Percentiles rank a stretch among this genome's conserved stretches.
phyloP scores from a whole-genome alignment of 2,888 invertebrate genomes.

The Zhuqinia jingwanae region DNA sequence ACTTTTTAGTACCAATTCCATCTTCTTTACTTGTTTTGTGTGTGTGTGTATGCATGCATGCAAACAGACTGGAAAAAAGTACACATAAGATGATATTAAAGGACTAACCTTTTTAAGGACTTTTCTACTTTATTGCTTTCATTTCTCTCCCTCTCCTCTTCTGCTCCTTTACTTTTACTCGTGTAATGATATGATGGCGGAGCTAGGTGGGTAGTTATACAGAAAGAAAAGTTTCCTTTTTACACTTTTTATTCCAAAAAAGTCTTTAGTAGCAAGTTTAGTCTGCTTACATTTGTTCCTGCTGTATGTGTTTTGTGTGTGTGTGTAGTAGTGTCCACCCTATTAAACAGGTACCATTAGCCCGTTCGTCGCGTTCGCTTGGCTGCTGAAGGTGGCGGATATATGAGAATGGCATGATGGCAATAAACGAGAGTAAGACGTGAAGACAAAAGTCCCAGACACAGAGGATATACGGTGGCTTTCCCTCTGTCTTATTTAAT shows the following conservation, averaged over 20 bases:
- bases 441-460: constrained; percentile 52
- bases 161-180: no score
- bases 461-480: constrained; percentile 36
- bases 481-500: constrained; percentile 41
- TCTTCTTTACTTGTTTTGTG: constrained; percentile 24
- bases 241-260: constrained; percentile 32
- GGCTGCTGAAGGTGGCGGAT: constrained; percentile 19
- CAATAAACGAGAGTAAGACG: constrained; percentile 44
- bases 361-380: not conserved
- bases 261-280: no score
- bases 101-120: constrained; percentile 54
- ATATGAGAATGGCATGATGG: constrained; percentile 46
- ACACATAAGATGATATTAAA: constrained; percentile 54
- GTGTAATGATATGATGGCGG: no score
- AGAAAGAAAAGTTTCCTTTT: constrained; percentile 37
- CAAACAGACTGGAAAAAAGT: constrained; percentile 2
- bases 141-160: constrained; percentile 13
- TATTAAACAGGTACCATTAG: constrained; percentile 41
- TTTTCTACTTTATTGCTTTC: constrained; percentile 48
- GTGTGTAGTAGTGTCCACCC: not conserved
- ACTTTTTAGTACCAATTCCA: constrained; percentile 17
- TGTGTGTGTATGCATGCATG: no score
- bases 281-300: not conserved
- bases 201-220: no score
- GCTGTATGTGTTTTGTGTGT: not conserved